phyloP scores from a whole-genome alignment of 2,797 vertebrate species.

The Dicrostonyx torquatus region DNA sequence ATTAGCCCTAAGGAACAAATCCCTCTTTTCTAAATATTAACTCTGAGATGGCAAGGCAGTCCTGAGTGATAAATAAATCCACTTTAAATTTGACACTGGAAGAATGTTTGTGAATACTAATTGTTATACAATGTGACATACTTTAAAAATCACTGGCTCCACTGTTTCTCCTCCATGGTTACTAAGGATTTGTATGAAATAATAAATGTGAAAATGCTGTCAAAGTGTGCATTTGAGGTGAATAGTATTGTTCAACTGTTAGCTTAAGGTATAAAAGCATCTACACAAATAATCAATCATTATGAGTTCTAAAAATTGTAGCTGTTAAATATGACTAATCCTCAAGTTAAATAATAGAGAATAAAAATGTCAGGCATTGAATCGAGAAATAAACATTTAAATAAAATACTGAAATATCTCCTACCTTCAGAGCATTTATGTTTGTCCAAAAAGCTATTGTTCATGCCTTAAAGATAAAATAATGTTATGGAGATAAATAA shows the following conservation, averaged over 20 bases:
- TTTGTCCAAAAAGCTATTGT: neutral
- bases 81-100: conserved; percentile 7
- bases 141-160: conserved; percentile 9
- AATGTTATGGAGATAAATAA: neutral
- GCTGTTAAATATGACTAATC: neutral
- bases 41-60: neutral
- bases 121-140: conserved; percentile 36
- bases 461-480: neutral
- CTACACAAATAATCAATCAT: conserved; percentile 66
- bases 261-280: conserved; percentile 64
- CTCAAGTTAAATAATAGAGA: neutral
- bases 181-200: conserved; percentile 44
- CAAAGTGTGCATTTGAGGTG: conserved; percentile 26
- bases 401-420: neutral
- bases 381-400: neutral
- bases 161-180: conserved; percentile 44
- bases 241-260: conserved; percentile 65
- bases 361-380: neutral
- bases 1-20: neutral
- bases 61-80: neutral
- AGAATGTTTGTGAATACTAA: conserved; percentile 23
- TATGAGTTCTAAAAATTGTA: conserved; percentile 36
- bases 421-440: neutral
- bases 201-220: conserved; percentile 69
- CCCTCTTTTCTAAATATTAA: neutral